Base-by-base conservation (phyloP, 1,140 invertebrate species). In the Mercenaria mercenaria region DNA sequence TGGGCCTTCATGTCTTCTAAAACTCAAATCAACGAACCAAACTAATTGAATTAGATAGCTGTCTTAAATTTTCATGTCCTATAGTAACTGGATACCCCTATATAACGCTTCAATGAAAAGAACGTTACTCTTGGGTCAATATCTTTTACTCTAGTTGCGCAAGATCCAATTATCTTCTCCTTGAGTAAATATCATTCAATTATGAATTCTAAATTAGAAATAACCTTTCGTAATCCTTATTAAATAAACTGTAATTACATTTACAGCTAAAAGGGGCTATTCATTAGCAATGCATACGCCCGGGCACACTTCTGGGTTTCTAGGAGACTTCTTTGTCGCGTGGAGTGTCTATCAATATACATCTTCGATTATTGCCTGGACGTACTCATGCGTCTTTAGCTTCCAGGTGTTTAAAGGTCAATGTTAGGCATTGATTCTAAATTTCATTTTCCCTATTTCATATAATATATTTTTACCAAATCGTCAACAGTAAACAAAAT, bases 171-270 rank as follows among this genome's bases (percentile, higher is more conserved):
- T 37, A 18, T 59, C 47, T 2, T 52, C 76, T 52, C n/a, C 26
- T 39, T 37, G n/a, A 37, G 11, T 18, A 56, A 79, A 79, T 79
- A 52, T 56, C 37, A 52, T 79, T 52, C 47, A 79, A 79, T 79
- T 56, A 79, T 79, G 26, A 79, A 59, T 79, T 79, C 56, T 20
- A 79, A 79, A 79, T 79, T 79, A 79, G 50, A 79, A 79, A 23
- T 52, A 79, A 79, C 76, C 76, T 52, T 79, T 79, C 76, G 47
- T 50, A 52, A 72, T 72, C 32, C 23, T 72, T 39, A 72, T 72
- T 37, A 72, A 72, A 56, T 34, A 50, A 79, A 34, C 47, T 56
- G 29, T 79, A 56, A 79, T 79, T 79, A 79, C 13, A 56, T 79
- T 56, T 26, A 50, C 23, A 52, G 76, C 34, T 1, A 50, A 50